Evolutionary conservation across 2,797 vertebrate genomes (phyloP).

Genomic region (Oceanodroma leucorhoa): DNA sequence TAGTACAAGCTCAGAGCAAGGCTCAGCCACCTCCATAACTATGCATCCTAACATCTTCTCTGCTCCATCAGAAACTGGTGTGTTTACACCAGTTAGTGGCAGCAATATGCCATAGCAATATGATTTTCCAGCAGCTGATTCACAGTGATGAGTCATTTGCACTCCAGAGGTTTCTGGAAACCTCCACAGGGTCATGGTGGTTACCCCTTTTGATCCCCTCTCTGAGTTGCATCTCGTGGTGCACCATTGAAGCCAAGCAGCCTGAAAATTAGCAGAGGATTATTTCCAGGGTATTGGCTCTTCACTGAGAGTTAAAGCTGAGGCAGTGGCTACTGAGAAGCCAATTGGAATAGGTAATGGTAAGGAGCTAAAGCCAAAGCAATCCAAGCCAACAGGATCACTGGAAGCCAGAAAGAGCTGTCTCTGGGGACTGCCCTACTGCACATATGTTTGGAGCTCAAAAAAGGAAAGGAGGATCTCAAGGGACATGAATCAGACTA

Average conservation of each 20-base stretch:
- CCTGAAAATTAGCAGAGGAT: background rate
- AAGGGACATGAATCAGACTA: background rate
- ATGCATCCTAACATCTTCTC: background rate
- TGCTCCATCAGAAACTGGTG: fast-evolving
- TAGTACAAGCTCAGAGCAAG: background rate
- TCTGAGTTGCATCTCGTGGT: fast-evolving
- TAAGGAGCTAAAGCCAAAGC: background rate
- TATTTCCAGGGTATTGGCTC: background rate
- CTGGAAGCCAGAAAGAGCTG: background rate
- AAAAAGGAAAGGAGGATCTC: background rate
- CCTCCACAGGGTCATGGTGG: background rate
- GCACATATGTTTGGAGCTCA: background rate
- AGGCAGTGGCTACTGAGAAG: background rate
- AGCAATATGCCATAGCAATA: fast-evolving
- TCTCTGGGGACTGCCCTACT: background rate
- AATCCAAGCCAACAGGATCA: background rate
- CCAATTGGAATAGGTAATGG: background rate
- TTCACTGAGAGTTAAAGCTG: background rate
- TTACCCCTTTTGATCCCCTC: background rate
- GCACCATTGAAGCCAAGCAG: background rate
- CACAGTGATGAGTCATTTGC: background rate
- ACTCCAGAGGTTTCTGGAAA: background rate
- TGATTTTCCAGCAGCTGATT: background rate
- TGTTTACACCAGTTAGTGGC: background rate
- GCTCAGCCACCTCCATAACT: background rate